Base-by-base conservation (phyloP, 2,113 vertebrate genomes). In the Spermophilus dauricus region DNA sequence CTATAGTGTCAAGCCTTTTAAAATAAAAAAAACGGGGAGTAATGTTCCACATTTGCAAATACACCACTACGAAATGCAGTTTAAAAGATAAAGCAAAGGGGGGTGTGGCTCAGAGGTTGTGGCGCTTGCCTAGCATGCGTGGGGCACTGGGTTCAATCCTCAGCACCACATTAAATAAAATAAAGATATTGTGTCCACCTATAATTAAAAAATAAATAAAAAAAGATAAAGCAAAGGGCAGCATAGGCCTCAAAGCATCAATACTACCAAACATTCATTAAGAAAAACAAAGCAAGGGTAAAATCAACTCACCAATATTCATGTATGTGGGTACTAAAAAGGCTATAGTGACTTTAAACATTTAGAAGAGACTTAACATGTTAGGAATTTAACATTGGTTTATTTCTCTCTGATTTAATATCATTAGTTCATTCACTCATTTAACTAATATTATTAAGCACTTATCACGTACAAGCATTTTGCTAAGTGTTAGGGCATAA, bases 151-250 rank as follows among this genome's bases (percentile, higher is more conserved):
- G 45, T 45, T 45, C 45, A 45, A 45, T 45, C 45, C 8, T 45
- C 45, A 45, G 45, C 45, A 45, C 45, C 45, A 45, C 45, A 45
- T 45, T 8, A 45, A 45, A 45, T 45, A 45, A 45, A 45, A 45
- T 45, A 45, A 45, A 42, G 42, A 42, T 42, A 42, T 42, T 42
- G 42, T 6, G 45, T 45, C 45, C 45, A 45, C 45, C 45, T 45
- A 45, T 45, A 45, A 8, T 45, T 45, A 45, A 45, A 45, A 45
- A 45, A 45, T 45, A 45, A 45, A 45, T 45, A 45, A 45, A 45
- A 91, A 92, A 91, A 96, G 53, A 70, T 95, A 92, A 70, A 75
- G 65, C 75, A 80, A 77, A 89, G 72, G 34, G 58, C 65, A 96
- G 48, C 18, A 56, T 42, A 65, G 91, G 48, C 75, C 39, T 93